Conservation (phyloP, 2,888 invertebrate species). For the Bursaphelenchus okinawaensis region DNA sequence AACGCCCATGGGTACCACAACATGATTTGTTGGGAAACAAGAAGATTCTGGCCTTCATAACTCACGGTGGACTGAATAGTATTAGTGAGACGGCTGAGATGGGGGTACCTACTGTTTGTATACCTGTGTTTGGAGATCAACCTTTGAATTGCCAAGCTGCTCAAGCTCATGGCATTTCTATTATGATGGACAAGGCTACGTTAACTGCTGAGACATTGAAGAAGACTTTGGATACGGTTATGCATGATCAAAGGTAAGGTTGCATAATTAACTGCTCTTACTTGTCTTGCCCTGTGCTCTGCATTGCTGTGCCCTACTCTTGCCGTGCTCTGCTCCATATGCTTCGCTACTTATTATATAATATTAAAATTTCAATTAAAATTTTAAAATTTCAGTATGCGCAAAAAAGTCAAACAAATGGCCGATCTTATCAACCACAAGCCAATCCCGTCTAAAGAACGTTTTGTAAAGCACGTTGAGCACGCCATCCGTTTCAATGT, state of each 20-base stretch:
- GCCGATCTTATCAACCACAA: not conserved
- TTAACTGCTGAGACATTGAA: not conserved
- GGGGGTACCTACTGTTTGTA: conserved; percentile 13
- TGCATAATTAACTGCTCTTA: no score
- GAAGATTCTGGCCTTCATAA: conserved; percentile 18
- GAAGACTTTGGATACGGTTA: not conserved
- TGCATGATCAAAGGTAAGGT: not conserved
- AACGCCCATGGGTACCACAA: conserved; percentile 58
- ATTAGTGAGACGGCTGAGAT: conserved; percentile 5
- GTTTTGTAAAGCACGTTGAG: not conserved
- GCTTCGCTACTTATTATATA: no score
- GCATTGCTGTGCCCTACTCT: no score
- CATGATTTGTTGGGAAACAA: conserved; percentile 55
- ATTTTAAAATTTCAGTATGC: not conserved
- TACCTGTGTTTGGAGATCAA: conserved; percentile 15
- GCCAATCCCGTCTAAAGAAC: not conserved
- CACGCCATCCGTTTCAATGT: not conserved
- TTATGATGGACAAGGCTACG: not conserved
- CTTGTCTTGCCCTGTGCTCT: no score
- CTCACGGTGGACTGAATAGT: conserved; percentile 19
- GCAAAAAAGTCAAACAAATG: not conserved
- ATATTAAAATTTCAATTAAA: not conserved
- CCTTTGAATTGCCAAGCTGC: not conserved
- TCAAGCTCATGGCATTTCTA: not conserved
- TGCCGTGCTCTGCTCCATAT: no score